phyloP scores from a whole-genome alignment of 2,797 vertebrate species.

The Acanthurus leucopareius region DNA sequence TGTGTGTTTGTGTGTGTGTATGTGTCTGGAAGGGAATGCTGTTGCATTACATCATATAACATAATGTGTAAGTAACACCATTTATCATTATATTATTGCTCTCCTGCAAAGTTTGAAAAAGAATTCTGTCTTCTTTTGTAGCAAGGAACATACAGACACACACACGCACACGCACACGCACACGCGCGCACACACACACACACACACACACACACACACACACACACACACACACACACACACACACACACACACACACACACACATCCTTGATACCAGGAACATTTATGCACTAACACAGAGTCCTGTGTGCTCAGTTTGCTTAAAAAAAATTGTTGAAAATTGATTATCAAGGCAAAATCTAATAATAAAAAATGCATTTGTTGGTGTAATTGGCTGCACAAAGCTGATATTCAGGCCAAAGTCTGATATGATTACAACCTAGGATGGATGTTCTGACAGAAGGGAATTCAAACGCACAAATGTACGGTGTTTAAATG shows the following conservation, averaged over 20 bases:
- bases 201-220: too few species aligned
- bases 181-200: too few species aligned
- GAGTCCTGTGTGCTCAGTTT: slow-evolving; percentile 5
- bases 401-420: not conserved
- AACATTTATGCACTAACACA: slow-evolving; percentile 6
- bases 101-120: not conserved
- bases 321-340: slow-evolving; percentile 21
- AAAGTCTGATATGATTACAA: slow-evolving; percentile 9
- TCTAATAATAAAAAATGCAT: slow-evolving; percentile 38
- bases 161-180: too few species aligned
- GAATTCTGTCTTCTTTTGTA: not conserved
- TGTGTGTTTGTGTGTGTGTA: not conserved
- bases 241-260: too few species aligned
- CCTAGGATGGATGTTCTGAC: not conserved
- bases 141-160: not conserved
- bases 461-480: slow-evolving; percentile 6
- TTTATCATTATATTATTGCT: slow-evolving; percentile 1
- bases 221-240: too few species aligned
- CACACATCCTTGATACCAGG: not conserved
- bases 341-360: slow-evolving; percentile 29
- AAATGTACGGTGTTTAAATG: not conserved
- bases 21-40: not conserved
- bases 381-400: not conserved
- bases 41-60: slow-evolving; percentile 22
- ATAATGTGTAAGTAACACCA: not conserved